These are phyloP conservation scores for Catharus bicknelli DNA, from an alignment of 2,113 vertebrate genomes.

Conservation along the genomic window DNA sequence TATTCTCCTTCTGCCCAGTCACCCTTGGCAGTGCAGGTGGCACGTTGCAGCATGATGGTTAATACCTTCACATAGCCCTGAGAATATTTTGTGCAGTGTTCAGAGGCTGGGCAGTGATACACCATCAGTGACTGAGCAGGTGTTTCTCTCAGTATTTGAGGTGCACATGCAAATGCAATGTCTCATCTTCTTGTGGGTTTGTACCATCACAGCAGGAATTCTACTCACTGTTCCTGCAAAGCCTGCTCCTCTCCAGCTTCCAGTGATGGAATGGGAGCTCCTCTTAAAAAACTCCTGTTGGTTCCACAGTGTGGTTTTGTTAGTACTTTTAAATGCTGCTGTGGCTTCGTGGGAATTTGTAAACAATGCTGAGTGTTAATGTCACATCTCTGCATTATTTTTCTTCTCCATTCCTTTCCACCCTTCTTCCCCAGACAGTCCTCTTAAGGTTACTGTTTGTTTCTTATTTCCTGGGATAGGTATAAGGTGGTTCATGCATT, in stretches of 20 bases:
- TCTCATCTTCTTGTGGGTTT: background rate
- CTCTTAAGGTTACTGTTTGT: background rate
- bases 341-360: background rate
- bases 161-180: fast-evolving
- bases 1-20: background rate
- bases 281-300: background rate
- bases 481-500: fast-evolving
- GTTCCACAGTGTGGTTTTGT: background rate
- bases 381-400: background rate
- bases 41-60: background rate
- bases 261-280: background rate
- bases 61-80: background rate
- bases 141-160: background rate
- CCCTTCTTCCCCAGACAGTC: background rate
- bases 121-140: background rate
- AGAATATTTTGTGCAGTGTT: background rate
- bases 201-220: background rate
- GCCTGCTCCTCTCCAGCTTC: background rate
- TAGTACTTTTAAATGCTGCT: background rate
- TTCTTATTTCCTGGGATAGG: background rate
- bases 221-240: background rate
- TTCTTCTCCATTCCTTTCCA: background rate
- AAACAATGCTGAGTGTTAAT: background rate
- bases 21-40: background rate
- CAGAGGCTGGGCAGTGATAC: background rate